A percentile compares a stretch with the other conserved stretches of the same genome.
phyloP scores from a whole-genome alignment of 2,113 vertebrate species.

The Balaeniceps rex region DNA sequence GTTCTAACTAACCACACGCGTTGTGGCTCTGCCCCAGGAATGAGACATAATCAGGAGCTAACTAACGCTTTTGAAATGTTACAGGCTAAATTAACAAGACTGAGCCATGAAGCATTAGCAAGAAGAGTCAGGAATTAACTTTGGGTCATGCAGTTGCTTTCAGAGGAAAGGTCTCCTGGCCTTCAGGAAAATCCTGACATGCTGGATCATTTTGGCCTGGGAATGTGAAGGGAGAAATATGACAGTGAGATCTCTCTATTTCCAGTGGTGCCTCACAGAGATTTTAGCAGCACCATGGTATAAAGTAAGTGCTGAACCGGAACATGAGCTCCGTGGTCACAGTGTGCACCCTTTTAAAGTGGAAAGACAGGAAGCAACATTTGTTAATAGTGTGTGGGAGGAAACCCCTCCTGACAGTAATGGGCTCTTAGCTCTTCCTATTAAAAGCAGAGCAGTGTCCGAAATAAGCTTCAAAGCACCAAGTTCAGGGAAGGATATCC shows the following conservation, averaged over 20 bases:
- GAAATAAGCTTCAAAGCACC: neutral
- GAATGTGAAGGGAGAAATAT: neutral
- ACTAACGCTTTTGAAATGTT: neutral
- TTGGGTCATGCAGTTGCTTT: neutral
- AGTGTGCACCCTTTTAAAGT: neutral
- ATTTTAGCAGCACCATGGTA: neutral
- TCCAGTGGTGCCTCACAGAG: neutral
- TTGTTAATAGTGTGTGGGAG: neutral
- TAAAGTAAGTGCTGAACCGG: neutral
- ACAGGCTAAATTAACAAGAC: neutral
- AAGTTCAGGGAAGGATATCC: neutral
- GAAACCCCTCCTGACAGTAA: neutral
- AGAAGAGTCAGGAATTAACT: neutral
- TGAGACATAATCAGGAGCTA: neutral
- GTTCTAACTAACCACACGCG: neutral
- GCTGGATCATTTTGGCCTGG: neutral
- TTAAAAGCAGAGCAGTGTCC: neutral
- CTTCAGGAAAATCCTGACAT: neutral
- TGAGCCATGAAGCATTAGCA: neutral
- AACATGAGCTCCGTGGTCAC: neutral
- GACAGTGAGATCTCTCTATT: neutral
- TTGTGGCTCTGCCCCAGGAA: neutral
- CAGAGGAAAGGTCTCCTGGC: neutral
- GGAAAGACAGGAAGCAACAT: neutral
- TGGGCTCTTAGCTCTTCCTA: neutral